These are phyloP conservation scores for Melanaphis sacchari DNA, from an alignment of 1,140 invertebrate species.

Conservation along the genomic window DNA sequence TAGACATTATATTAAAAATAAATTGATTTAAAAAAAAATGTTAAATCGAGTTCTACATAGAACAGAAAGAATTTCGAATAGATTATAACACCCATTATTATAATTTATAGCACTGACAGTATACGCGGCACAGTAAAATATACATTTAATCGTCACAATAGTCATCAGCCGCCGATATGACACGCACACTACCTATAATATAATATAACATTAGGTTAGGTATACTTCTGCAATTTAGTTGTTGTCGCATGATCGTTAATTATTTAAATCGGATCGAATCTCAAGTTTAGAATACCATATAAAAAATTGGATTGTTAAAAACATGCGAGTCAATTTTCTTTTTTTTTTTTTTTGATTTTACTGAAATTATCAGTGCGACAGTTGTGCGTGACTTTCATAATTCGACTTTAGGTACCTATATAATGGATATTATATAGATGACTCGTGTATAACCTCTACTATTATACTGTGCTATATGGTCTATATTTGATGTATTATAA, in stretches of 20 bases:
- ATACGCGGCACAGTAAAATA: background rate
- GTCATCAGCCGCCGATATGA: background rate
- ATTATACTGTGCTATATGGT: background rate
- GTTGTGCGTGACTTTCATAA: background rate
- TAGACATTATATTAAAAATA: background rate
- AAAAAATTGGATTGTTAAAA: background rate
- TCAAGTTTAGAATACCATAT: background rate
- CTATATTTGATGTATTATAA: background rate
- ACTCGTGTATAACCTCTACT: background rate
- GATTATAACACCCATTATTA: constrained; percentile 14
- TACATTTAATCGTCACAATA: background rate
- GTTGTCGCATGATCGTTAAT: background rate
- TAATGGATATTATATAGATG: background rate
- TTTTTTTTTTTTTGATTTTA: background rate
- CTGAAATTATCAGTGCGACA: background rate
- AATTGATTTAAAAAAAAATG: background rate
- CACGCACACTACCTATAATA: background rate
- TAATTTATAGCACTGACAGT: background rate
- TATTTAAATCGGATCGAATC: background rate
- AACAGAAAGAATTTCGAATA: background rate
- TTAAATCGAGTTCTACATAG: background rate
- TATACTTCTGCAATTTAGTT: background rate
- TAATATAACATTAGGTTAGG: background rate
- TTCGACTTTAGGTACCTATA: background rate
- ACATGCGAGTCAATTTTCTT: background rate